Percentiles rank a stretch among this genome's conserved stretches.
Conservation (phyloP, 2,113 vertebrate species). For the Caracal caracal region DNA sequence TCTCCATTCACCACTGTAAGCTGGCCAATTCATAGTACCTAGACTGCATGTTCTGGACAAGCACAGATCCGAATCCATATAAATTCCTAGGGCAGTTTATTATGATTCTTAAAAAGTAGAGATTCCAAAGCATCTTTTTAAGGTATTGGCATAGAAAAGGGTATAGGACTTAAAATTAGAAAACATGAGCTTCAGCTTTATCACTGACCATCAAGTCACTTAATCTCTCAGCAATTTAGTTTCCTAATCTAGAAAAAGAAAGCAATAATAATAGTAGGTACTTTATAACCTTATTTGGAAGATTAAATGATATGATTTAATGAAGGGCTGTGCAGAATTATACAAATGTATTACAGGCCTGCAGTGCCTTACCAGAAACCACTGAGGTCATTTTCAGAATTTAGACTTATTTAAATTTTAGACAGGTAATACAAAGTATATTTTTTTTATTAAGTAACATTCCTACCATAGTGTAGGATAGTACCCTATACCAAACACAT, state of each 20-base stretch:
- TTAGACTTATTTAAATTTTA: not conserved
- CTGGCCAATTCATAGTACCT: not conserved
- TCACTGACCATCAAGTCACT: not conserved
- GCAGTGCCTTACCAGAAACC: not conserved
- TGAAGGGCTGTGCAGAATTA: not conserved
- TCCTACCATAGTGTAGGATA: not conserved
- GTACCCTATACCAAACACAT: not conserved
- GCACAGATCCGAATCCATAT: not conserved
- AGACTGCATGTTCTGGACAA: not conserved
- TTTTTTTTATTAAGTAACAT: not conserved
- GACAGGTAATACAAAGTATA: not conserved
- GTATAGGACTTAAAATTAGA: not conserved
- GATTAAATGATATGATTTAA: not conserved
- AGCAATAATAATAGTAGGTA: not conserved
- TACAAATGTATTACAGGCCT: not conserved
- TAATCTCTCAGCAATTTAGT: not conserved
- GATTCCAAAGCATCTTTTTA: not conserved
- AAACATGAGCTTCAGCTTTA: not conserved
- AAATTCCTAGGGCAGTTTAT: not conserved
- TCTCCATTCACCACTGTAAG: not conserved
- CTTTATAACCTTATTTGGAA: not conserved
- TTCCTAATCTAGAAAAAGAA: not conserved
- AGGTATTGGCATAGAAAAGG: not conserved
- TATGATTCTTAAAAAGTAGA: not conserved
- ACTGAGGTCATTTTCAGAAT: not conserved